A percentile compares a stretch with the other conserved stretches of the same genome.
These are phyloP conservation scores for Xenotilapia longispinis DNA, from an alignment of 2,113 vertebrate species.

Conservation along the genomic window DNA sequence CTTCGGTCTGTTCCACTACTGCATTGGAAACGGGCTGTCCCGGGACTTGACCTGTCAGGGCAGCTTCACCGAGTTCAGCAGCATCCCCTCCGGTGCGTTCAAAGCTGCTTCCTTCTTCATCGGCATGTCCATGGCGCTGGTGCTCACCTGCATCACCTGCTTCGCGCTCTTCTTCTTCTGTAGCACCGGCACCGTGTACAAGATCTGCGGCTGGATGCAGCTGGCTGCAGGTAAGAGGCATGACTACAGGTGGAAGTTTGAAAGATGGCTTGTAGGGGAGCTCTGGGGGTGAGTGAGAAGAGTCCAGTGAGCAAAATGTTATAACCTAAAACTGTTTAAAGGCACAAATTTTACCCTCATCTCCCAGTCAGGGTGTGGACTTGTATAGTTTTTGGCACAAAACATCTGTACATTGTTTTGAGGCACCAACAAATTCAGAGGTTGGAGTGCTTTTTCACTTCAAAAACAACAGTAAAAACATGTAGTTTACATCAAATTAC, in stretches of 20 bases:
- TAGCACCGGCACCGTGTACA: constrained; percentile 97
- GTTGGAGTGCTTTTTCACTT: not conserved
- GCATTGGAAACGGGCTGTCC: constrained; percentile 91
- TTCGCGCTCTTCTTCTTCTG: constrained; percentile 99
- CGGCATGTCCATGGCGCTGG: constrained; percentile 94
- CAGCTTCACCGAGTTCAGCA: constrained; percentile 95
- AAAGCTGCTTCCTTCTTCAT: constrained; percentile 98
- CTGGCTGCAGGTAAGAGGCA: constrained; percentile 87
- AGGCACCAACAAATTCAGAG: not conserved
- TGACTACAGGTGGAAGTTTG: not conserved
- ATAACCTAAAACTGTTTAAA: not conserved
- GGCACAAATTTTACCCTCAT: not conserved
- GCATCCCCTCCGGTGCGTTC: constrained; percentile 93
- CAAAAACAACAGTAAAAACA: not conserved
- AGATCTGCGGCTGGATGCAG: constrained; percentile 99
- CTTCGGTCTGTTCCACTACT: constrained; percentile 99
- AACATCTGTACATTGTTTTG: not conserved
- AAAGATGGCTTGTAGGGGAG: not conserved
- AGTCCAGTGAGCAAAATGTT: not conserved
- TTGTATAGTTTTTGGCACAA: not conserved
- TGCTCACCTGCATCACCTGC: constrained; percentile 92
- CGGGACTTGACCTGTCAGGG: constrained; percentile 91
- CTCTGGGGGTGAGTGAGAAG: not conserved
- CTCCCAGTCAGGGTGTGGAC: not conserved
- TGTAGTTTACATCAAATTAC: not conserved